Conservation (phyloP, 2,113 vertebrate genomes). For the Mastomys natalensis region DNA sequence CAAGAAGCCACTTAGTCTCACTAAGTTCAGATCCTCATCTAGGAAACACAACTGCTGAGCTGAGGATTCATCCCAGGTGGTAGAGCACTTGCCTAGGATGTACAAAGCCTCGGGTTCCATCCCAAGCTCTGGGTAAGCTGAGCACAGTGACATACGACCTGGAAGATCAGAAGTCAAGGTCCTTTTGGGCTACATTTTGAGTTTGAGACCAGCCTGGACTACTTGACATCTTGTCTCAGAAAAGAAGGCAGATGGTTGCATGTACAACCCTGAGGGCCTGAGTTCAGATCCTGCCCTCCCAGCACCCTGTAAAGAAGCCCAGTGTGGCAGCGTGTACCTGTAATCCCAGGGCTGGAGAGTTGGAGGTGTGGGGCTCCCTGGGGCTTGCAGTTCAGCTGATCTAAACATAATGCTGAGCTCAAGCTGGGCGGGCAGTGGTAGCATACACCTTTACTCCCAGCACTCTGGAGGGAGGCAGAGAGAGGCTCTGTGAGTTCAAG, state of each 20-base stretch:
- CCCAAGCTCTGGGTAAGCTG: not conserved
- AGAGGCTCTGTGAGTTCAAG: not conserved
- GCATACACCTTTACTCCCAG: no score
- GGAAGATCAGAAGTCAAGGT: not conserved
- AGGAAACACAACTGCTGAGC: no score
- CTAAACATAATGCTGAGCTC: not conserved
- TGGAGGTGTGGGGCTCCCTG: not conserved
- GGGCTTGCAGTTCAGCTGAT: not conserved
- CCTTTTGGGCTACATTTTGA: not conserved
- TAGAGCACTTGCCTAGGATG: not conserved
- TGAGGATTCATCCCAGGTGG: rapidly evolving
- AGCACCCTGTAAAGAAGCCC: not conserved
- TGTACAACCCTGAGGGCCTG: not conserved
- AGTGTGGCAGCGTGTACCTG: not conserved
- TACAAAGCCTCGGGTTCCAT: not conserved
- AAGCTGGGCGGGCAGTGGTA: not conserved
- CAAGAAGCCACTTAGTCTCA: not conserved
- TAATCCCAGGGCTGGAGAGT: not conserved
- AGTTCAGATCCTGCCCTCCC: not conserved
- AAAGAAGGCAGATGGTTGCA: not conserved
- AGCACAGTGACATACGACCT: no score
- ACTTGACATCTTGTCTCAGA: not conserved
- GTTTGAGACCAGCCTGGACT: not conserved
- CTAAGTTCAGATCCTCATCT: not conserved
- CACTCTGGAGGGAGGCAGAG: not conserved